Conservation (phyloP, 2,113 vertebrate genomes). For the Vanacampus margaritifer region DNA sequence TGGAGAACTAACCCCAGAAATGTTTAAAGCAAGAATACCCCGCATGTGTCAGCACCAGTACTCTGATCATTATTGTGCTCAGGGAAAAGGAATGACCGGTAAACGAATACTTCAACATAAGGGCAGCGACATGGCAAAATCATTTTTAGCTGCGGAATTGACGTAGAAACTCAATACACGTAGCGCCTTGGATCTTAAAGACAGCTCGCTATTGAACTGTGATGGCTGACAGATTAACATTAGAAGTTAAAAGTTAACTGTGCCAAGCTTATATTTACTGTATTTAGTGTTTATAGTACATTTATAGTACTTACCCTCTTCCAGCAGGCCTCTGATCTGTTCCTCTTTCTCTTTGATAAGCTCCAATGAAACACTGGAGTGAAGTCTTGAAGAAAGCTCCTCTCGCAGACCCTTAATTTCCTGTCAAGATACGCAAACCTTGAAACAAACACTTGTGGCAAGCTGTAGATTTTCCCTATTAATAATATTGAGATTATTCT, state of each 20-base stretch:
- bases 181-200: too few relatives aligned
- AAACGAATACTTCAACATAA: too few relatives aligned
- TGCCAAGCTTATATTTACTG: not conserved
- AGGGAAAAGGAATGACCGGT: too few relatives aligned
- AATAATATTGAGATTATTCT: not conserved
- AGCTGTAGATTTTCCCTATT: not conserved
- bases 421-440: conserved; percentile 56
- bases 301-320: conserved; percentile 79
- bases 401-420: conserved; percentile 90
- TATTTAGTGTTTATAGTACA: not conserved
- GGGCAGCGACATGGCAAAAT: too few relatives aligned
- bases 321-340: conserved; percentile 93
- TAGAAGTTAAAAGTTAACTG: not conserved
- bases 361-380: conserved; percentile 87
- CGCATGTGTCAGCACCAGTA: too few relatives aligned
- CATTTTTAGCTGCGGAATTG: too few relatives aligned
- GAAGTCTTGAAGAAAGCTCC: conserved; percentile 86
- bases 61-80: too few relatives aligned
- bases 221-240: too few relatives aligned
- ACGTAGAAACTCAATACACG: too few relatives aligned
- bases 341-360: conserved; percentile 95
- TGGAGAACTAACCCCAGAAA: too few relatives aligned
- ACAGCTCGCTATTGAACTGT: too few relatives aligned
- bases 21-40: too few relatives aligned
- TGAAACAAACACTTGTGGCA: conserved; percentile 8